phyloP scores from a whole-genome alignment of 2,797 vertebrate species.

The Selene dorsalis region DNA sequence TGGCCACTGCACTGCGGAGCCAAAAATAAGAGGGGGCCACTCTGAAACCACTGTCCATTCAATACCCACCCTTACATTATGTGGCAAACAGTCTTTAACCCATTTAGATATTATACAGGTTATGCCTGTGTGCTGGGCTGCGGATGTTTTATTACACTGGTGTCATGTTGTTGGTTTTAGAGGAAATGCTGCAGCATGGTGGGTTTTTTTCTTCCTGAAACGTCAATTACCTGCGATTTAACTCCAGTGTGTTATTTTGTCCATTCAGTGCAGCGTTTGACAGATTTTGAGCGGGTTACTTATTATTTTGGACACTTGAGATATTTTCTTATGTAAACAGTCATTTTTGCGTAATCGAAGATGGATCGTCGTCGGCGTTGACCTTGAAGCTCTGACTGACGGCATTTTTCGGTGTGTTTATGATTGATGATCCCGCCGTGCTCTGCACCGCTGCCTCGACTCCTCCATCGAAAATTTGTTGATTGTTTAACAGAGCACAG shows the following conservation, averaged over 20 bases:
- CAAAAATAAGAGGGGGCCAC: conserved; percentile 82
- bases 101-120: conserved; percentile 72
- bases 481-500: conserved; percentile 53
- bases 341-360: conserved; percentile 23
- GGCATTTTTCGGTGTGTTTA: conserved; percentile 32
- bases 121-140: conserved; percentile 58
- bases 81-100: conserved; percentile 76
- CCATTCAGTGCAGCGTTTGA: neutral
- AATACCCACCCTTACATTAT: conserved; percentile 75
- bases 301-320: conserved; percentile 5
- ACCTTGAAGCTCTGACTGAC: conserved; percentile 24
- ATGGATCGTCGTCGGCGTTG: conserved; percentile 33
- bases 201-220: conserved; percentile 47
- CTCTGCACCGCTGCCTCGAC: conserved; percentile 12
- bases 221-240: conserved; percentile 49
- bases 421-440: conserved; percentile 58
- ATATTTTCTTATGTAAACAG: conserved; percentile 1
- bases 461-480: conserved; percentile 38
- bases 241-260: conserved; percentile 28
- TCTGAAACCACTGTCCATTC: conserved; percentile 79
- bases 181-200: conserved; percentile 45
- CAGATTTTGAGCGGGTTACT: conserved; percentile 15
- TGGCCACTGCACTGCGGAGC: conserved; percentile 52
- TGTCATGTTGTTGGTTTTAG: conserved; percentile 42
- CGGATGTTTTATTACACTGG: conserved; percentile 45